Percentiles rank a stretch among this genome's conserved stretches.
Evolutionary conservation across 2,888 invertebrate species (phyloP).

Genomic region (Clunio marinus): DNA sequence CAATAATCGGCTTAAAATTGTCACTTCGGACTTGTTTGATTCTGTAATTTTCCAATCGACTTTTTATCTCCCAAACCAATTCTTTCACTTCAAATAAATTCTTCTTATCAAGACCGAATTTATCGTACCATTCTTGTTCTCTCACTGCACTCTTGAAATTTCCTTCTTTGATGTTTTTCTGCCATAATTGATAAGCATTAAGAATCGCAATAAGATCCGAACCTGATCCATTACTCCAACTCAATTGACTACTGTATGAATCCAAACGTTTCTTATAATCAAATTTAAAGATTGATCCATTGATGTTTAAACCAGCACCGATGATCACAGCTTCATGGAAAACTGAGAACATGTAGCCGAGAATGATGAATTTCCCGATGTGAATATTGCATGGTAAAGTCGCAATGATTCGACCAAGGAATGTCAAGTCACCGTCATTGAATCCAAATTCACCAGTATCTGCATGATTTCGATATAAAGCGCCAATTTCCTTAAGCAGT

Average conservation of each 20-base stretch:
- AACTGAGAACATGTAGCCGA: slow-evolving; percentile 82
- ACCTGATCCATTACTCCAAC: slow-evolving; percentile 74
- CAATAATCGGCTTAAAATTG: slow-evolving; percentile 51
- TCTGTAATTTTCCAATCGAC: slow-evolving; percentile 58
- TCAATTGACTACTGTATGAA: slow-evolving; percentile 69
- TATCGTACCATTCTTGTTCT: slow-evolving; percentile 64
- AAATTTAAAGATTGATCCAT: slow-evolving; percentile 73
- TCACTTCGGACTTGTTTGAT: slow-evolving; percentile 57
- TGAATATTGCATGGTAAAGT: slow-evolving; percentile 76
- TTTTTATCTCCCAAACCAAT: slow-evolving; percentile 66
- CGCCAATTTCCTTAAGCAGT: slow-evolving; percentile 72
- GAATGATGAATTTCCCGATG: slow-evolving; percentile 74
- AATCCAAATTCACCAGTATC: slow-evolving; percentile 54
- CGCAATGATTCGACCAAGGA: slow-evolving; percentile 78
- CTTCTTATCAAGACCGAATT: slow-evolving; percentile 66
- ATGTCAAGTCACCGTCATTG: slow-evolving; percentile 84
- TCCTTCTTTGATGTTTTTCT: slow-evolving; percentile 57
- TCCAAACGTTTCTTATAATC: slow-evolving; percentile 66
- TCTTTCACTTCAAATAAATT: slow-evolving; percentile 69
- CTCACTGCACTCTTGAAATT: slow-evolving; percentile 53
- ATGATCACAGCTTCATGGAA: slow-evolving; percentile 82
- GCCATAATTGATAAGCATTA: slow-evolving; percentile 78
- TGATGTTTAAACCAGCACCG: slow-evolving; percentile 73
- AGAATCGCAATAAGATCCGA: slow-evolving; percentile 80
- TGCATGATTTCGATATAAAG: slow-evolving; percentile 58